Percentiles rank a stretch among this genome's conserved stretches.
Conservation (phyloP, 2,888 invertebrate genomes). For the Erebia aethiops region DNA sequence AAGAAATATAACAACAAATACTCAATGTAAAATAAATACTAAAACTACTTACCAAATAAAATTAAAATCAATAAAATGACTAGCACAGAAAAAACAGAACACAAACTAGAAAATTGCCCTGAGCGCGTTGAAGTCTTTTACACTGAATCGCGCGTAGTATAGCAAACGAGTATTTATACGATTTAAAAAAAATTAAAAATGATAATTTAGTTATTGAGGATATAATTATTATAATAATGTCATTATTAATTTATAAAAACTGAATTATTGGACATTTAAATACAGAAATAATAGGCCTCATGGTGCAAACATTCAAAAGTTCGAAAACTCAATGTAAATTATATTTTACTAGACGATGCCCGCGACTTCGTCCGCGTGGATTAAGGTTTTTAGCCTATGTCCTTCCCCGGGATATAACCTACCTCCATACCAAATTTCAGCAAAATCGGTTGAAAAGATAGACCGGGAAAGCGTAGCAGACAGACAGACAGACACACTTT, state of each 20-base stretch:
- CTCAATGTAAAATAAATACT: neutral
- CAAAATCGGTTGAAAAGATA: too few species aligned
- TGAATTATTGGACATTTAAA: neutral
- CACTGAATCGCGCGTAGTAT: conserved; percentile 17
- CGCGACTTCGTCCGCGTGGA: too few species aligned
- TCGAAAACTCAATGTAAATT: neutral
- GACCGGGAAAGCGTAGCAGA: too few species aligned
- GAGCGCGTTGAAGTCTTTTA: conserved; percentile 35
- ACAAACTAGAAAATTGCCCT: neutral
- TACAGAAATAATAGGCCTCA: neutral
- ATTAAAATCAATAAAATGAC: neutral
- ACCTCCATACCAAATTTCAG: too few species aligned
- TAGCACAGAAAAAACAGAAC: neutral
- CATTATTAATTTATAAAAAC: neutral
- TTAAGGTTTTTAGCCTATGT: too few species aligned
- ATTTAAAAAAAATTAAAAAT: conserved; percentile 1
- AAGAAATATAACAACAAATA: too few species aligned
- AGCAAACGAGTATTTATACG: neutral
- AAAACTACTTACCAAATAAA: neutral
- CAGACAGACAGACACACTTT: too few species aligned
- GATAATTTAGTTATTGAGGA: conserved; percentile 15
- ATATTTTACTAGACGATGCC: too few species aligned
- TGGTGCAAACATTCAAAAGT: neutral
- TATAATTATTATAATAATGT: conserved; percentile 11
- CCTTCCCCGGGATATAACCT: too few species aligned